Conservation (phyloP, 2,797 vertebrate species). For the Pipistrellus pygmaeus region DNA sequence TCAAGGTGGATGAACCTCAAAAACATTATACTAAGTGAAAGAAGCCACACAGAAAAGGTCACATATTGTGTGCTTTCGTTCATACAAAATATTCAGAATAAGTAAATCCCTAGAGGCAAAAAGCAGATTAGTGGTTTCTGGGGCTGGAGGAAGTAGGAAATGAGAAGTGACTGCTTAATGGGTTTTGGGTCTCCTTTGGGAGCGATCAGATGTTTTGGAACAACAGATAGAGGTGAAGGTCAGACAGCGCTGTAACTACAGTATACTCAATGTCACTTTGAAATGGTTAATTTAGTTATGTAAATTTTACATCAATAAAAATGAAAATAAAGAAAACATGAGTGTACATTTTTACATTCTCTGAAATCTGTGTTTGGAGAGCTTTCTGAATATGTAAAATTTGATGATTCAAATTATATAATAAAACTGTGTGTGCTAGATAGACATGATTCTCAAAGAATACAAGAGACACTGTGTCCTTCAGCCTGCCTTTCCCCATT, state of each 20-base stretch:
- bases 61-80: conserved; percentile 13
- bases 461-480: not conserved
- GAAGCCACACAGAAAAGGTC: conserved; percentile 16
- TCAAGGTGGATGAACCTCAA: not conserved
- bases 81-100: not conserved
- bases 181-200: not conserved
- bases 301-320: conserved; percentile 34
- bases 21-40: conserved; percentile 13
- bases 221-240: not conserved
- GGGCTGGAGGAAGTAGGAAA: not conserved
- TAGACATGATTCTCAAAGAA: not conserved
- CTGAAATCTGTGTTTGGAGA: conserved; percentile 36
- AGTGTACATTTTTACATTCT: not conserved
- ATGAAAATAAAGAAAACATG: not conserved
- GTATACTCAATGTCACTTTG: conserved; percentile 13
- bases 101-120: not conserved
- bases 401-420: conserved; percentile 43
- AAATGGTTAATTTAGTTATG: not conserved
- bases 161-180: not conserved
- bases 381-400: conserved; percentile 40
- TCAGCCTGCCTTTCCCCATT: not conserved
- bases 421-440: not conserved
- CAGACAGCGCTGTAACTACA: not conserved
- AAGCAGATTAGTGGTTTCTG: not conserved
- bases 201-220: conserved; percentile 11